phyloP scores from a whole-genome alignment of 2,888 invertebrate species.

The Harpagoxenus sublaevis region DNA sequence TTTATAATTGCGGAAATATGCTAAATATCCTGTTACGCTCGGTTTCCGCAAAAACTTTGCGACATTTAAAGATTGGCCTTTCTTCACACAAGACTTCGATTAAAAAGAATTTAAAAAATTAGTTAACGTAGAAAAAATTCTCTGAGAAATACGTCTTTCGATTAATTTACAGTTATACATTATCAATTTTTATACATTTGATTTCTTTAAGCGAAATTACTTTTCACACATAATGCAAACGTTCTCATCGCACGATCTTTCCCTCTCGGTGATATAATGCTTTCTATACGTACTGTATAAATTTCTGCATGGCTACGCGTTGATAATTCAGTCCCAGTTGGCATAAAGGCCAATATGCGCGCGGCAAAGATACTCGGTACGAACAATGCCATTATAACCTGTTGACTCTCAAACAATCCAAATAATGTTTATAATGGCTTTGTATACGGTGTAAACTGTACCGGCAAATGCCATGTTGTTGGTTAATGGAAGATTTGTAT shows the following conservation, averaged over 20 bases:
- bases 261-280: not conserved
- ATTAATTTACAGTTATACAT: not conserved
- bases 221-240: not conserved
- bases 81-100: not conserved
- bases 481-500: constrained; percentile 46
- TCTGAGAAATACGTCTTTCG: not conserved
- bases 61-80: not conserved
- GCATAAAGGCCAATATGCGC: constrained; percentile 45
- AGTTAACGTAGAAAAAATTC: not conserved
- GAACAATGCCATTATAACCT: constrained; percentile 54
- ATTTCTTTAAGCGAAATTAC: not conserved
- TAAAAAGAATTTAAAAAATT: not conserved
- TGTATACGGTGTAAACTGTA: constrained; percentile 38
- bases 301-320: constrained; percentile 45
- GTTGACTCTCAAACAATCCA: constrained; percentile 51
- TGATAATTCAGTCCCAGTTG: constrained; percentile 50
- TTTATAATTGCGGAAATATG: not conserved
- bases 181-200: not conserved
- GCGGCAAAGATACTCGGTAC: constrained; percentile 40
- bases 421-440: constrained; percentile 55
- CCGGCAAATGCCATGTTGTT: constrained; percentile 29
- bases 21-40: not conserved
- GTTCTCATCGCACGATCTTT: not conserved
- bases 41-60: not conserved
- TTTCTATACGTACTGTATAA: constrained; percentile 24